Percentiles rank a stretch among this genome's conserved stretches.
phyloP scores from a whole-genome alignment of 2,797 vertebrate genomes.

The Chelonia mydas region DNA sequence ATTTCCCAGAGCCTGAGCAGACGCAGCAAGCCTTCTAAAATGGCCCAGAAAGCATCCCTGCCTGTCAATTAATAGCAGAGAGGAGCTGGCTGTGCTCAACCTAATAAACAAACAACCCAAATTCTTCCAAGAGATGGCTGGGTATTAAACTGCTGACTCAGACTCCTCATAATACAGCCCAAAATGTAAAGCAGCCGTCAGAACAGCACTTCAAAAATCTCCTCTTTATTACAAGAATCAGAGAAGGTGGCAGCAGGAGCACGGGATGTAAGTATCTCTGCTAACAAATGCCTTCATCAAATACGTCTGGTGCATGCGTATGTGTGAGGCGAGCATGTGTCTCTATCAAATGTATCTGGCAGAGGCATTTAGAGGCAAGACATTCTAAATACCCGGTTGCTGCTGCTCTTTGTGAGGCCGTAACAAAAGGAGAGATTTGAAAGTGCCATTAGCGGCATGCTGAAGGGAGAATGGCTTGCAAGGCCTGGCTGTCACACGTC shows the following conservation, averaged over 20 bases:
- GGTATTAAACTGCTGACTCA: conserved; percentile 40
- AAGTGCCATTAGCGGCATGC: fast-evolving
- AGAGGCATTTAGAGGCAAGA: neutral
- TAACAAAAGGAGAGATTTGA: neutral
- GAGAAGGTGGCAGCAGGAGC: neutral
- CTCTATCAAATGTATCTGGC: neutral
- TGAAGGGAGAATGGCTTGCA: neutral
- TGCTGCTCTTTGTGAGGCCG: fast-evolving
- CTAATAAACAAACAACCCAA: conserved; percentile 34
- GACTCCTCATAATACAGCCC: neutral
- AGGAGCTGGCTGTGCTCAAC: conserved; percentile 36
- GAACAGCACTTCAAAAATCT: neutral
- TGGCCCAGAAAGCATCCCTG: conserved; percentile 27
- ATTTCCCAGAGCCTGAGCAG: neutral
- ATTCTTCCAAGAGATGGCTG: neutral
- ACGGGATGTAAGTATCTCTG: fast-evolving
- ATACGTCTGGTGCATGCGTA: neutral
- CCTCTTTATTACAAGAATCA: fast-evolving
- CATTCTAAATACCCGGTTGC: neutral
- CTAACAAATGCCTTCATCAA: conserved; percentile 20
- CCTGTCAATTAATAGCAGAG: conserved; percentile 39
- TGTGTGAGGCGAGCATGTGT: neutral
- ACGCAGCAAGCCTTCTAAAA: neutral
- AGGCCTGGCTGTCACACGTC: fast-evolving
- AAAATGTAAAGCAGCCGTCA: conserved; percentile 14